Base-by-base conservation (phyloP, 2,797 vertebrate species). In the Peromyscus attwateri region DNA sequence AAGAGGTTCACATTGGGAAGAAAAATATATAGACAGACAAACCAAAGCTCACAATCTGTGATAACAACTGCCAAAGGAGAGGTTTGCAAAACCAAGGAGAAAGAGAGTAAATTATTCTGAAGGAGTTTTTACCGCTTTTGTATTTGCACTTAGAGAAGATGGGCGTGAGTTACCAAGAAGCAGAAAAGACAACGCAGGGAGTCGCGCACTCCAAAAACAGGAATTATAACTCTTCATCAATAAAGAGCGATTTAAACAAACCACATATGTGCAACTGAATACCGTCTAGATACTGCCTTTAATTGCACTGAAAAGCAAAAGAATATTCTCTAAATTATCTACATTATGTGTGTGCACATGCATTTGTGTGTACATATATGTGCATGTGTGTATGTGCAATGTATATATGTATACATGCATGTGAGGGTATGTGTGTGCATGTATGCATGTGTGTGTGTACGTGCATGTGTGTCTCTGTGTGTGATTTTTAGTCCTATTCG, bases 11-110 rank as follows among this genome's bases (percentile, higher is more conserved):
- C 64, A 95, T 8, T 85, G 29, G 79, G 57, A 96, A 89, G 82
- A 83, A 94, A 97, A 97, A 96, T 91, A 87, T 0, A 89, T 2
- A 89, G 70, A 91, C 52, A 71, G 55, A 31, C 83, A 95, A 87
- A 93, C 64, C 46, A 92, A 95, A 94, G 43, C 91, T 71, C 57
- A 80, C 37, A 92, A 46, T 40, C 70, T 14, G 16, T 55, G 70
- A 5, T 57, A 87, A 80, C 55, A 89, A 89, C n/a, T 89, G 64
- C 46, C 95, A 64, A 83, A 96, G 82, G 19, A 79, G 23, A 29
- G 34, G 21, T 31, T 25, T 92, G 3, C n/a, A 91, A 91, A 94
- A 79, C 49, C 21, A 83, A 93, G 0, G 71, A 46, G 23, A 4
- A 71, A 55, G 43, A 92, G n/a, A 60, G n/a, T 37, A 87, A 89